Conservation (phyloP, 2,888 invertebrate genomes). For the Chloroclysta siterata region DNA sequence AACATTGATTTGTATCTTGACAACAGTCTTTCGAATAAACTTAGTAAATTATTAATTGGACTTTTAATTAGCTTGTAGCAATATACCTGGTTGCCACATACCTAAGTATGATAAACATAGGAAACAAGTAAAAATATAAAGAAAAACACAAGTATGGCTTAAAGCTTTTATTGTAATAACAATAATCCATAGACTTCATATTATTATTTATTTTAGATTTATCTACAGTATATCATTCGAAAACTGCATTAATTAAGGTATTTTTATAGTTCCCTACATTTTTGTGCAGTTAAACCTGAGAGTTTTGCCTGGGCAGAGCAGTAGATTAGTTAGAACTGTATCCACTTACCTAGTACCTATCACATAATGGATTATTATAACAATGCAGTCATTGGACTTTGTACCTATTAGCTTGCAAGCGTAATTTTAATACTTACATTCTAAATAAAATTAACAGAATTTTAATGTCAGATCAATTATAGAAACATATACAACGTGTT, state of each 20-base stretch:
- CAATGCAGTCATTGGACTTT: too few species aligned
- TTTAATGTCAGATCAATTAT: too few species aligned
- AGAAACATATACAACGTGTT: too few species aligned
- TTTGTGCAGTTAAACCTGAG: too few species aligned
- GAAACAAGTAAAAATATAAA: neutral
- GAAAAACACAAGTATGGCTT: neutral
- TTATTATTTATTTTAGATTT: too few species aligned
- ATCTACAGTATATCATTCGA: conserved; percentile 1
- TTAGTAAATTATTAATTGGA: conserved; percentile 1
- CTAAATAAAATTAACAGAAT: neutral
- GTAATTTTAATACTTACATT: neutral
- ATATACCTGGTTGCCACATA: neutral
- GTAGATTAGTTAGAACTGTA: too few species aligned
- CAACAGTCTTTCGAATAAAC: neutral
- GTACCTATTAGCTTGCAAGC: too few species aligned
- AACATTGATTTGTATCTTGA: conserved; percentile 22
- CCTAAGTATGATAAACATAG: too few species aligned
- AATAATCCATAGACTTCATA: neutral
- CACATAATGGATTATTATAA: too few species aligned
- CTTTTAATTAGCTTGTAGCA: neutral
- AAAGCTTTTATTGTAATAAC: neutral
- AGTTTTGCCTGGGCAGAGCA: too few species aligned
- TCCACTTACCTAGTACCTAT: too few species aligned
- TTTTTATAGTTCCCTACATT: too few species aligned
- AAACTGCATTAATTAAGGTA: neutral